Evolutionary conservation across 2,797 vertebrate species (phyloP), one percentile per base, ranked within the genome.

Genomic region (Darevskia nairensis): DNA sequence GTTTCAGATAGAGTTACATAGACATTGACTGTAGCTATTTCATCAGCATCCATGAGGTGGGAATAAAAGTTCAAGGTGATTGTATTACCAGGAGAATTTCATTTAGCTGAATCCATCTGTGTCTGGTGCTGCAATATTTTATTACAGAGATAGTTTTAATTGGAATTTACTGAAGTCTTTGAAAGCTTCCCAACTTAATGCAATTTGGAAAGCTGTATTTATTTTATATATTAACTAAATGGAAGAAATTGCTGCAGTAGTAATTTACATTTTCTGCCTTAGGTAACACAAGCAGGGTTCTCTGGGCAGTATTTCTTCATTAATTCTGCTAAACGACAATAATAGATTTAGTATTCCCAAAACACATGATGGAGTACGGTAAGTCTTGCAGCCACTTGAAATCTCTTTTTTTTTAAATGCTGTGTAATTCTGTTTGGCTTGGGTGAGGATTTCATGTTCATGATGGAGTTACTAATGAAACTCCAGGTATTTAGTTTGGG

Each of bases 301-400:
- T 92, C 66, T n/a, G 86, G 84, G 82, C 87, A 81, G 13, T 11
- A 90, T 84, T 91, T 88, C 90, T 91, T 95, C 90, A 85, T 94
- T 94, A 93, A 27, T 90, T 85, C 94, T 90, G 94, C 90, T 80
- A 93, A 94, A 91, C 93, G 91, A 94, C 92, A 94, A 91, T 91
- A 94, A 94, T 82, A 80, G 92, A 94, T 94, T 95, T 95, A 90
- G 89, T 86, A 87, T 90, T 95, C 92, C 90, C 68, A 39, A 89
- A 94, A 89, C 27, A 91, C 1, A 0, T 83, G 72, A 64, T 64
- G 61, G 68, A 85, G 76, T n/a, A n/a, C n/a, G n/a, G n/a, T 50
- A 46, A 88, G 83, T 90, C 92, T 93, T 82, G 79, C 87, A 88
- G 90, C 85, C 90, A 10, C 61, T 76, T 80, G 86, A 89, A 68